Evolutionary conservation across 1,140 invertebrate genomes (phyloP), one percentile per base, ranked within the genome.

Genomic region (Drosophila auraria): DNA sequence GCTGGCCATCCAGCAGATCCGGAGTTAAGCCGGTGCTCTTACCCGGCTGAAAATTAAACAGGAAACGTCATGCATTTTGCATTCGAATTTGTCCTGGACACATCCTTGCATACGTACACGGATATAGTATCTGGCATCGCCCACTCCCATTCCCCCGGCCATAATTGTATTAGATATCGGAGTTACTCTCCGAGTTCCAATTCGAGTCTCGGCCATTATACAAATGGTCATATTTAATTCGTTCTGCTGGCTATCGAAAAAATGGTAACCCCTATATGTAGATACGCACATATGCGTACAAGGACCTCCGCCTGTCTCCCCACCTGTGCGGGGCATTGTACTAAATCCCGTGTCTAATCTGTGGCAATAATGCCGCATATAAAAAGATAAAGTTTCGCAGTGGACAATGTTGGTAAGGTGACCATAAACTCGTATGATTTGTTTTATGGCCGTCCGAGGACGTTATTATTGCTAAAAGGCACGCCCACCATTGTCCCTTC

Each of bases 341-440:
- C 65, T 73, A 80, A 91, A 80, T 91, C 82, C 90, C 89, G 90
- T 91, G 80, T 86, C 82, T 91, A 91, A 91, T 91, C 89, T 91
- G 82, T 74, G 80, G 82, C 90, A 91, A 91, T 91, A 91, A 91
- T 89, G 90, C 77, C 80, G 80, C 86, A 90, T 83, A 91, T 90
- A 90, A 89, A 87, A 89, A 90, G 86, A 89, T 90, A 89, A 89
- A 89, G 78, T 89, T 79, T 79, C 86, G 65, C 78, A 84, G 78
- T 89, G 83, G 84, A 87, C 83, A 87, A 70, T 69, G 65, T 65
- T 66, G 65, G 75, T 64, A 84, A 90, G 86, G 78, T 82, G 86
- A 84, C 82, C 86, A 90, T 90, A 90, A 90, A 90, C 83, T 91
- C 86, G 83, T 89, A 91, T 91, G 89, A 91, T 91, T 91, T 91